These are phyloP conservation scores for Tachypleus tridentatus DNA, from an alignment of 1,140 invertebrate genomes.

Conservation along the genomic window DNA sequence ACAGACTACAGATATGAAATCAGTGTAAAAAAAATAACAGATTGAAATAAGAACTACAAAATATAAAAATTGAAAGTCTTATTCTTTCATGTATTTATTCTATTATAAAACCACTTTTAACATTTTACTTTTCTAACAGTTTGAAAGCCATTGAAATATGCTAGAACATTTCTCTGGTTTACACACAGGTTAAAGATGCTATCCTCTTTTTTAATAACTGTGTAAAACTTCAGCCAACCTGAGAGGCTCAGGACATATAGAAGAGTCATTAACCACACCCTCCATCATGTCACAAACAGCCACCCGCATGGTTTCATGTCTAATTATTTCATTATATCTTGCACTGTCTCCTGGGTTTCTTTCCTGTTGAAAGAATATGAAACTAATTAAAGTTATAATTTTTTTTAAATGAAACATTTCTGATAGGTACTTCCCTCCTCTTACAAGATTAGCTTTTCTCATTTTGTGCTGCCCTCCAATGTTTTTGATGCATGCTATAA, in stretches of 20 bases:
- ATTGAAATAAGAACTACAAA: too few relatives aligned
- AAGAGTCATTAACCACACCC: constrained; percentile 24
- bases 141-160: too few relatives aligned
- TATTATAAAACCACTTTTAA: not conserved
- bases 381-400: too few relatives aligned
- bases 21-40: too few relatives aligned
- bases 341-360: constrained; percentile 37
- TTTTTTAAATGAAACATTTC: too few relatives aligned
- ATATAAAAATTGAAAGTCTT: not conserved
- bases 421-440: too few relatives aligned
- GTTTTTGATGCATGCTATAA: too few relatives aligned
- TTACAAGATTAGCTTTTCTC: too few relatives aligned
- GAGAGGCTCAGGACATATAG: constrained; percentile 15
- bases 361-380: constrained; percentile 30
- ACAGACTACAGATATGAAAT: too few relatives aligned
- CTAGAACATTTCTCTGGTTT: not conserved
- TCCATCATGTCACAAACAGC: constrained; percentile 46
- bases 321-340: constrained; percentile 44
- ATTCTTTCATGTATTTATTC: not conserved
- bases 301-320: constrained; percentile 43
- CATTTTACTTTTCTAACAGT: too few relatives aligned
- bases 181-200: not conserved
- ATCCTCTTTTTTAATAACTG: not conserved
- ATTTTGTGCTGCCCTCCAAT: too few relatives aligned
- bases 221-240: constrained; percentile 5